Percentiles rank a stretch among this genome's conserved stretches.
These are phyloP conservation scores for Labroides dimidiatus DNA, from an alignment of 2,797 vertebrate species.

Conservation along the genomic window DNA sequence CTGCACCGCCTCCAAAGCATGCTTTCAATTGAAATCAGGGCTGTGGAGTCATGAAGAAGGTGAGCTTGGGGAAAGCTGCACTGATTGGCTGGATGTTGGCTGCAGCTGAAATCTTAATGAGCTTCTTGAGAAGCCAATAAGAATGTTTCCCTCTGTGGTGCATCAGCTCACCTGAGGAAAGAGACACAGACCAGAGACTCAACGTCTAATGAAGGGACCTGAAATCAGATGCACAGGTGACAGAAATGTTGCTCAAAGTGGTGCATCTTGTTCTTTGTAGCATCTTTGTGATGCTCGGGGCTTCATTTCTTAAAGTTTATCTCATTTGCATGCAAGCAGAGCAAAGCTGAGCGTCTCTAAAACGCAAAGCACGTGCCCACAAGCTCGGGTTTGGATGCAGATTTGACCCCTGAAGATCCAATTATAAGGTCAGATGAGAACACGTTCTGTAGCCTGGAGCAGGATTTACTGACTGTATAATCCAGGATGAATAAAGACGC, in stretches of 20 bases:
- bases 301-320: not conserved
- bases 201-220: not conserved
- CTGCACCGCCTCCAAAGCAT: not conserved
- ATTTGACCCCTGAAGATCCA: constrained; percentile 29
- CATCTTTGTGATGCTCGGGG: not conserved
- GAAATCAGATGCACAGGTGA: not conserved
- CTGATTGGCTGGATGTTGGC: constrained; percentile 54
- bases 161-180: constrained; percentile 38
- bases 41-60: constrained; percentile 1
- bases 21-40: constrained; percentile 41
- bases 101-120: constrained; percentile 56
- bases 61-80: constrained; percentile 6
- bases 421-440: constrained; percentile 16
- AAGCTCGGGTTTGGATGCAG: not conserved
- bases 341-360: not conserved
- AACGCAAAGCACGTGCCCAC: constrained; percentile 9
- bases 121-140: constrained; percentile 44
- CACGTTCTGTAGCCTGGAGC: constrained; percentile 19
- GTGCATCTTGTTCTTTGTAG: not conserved
- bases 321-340: not conserved
- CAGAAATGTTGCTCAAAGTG: not conserved
- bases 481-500: constrained; percentile 3
- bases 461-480: not conserved
- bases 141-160: constrained; percentile 18
- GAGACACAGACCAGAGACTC: constrained; percentile 5